Evolutionary conservation across 1,140 invertebrate genomes (phyloP).

Genomic region (Drosophila nikananu): DNA sequence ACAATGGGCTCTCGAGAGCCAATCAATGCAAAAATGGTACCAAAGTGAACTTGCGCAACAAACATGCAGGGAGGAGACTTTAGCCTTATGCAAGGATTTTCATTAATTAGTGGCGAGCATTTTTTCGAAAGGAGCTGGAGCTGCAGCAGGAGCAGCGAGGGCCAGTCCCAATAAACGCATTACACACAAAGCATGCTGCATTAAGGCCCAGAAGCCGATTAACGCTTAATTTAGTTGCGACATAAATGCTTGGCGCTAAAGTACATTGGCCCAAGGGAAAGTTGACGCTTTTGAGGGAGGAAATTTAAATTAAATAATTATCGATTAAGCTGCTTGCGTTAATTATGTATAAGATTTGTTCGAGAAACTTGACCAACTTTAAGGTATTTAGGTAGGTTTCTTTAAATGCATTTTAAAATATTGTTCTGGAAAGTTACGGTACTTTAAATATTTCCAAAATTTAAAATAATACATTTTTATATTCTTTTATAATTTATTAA

Average conservation of each 20-base stretch:
- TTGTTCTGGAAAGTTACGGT: too few relatives aligned
- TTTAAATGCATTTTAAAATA: too few relatives aligned
- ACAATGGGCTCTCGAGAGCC: conserved; percentile 65
- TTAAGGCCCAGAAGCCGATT: conserved; percentile 23
- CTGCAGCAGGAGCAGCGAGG: too few relatives aligned
- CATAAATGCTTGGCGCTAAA: conserved; percentile 4
- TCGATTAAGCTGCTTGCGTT: not conserved
- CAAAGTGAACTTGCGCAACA: conserved; percentile 34
- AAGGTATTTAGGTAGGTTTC: not conserved
- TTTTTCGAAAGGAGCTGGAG: not conserved
- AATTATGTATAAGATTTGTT: not conserved
- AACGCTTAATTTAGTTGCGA: conserved; percentile 23
- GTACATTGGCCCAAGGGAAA: not conserved
- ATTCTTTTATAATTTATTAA: too few relatives aligned
- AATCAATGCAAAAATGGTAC: conserved; percentile 64
- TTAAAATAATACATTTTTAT: too few relatives aligned
- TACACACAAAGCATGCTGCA: not conserved
- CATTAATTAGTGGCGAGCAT: conserved; percentile 23
- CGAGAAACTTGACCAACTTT: not conserved
- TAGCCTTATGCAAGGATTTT: conserved; percentile 26
- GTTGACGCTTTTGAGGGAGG: not conserved
- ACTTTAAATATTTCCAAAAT: too few relatives aligned
- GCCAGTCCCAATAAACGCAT: not conserved
- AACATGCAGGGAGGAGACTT: conserved; percentile 4
- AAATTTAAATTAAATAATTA: not conserved